A percentile compares a stretch with the other conserved stretches of the same genome.
Evolutionary conservation across 2,888 invertebrate species (phyloP).

Genomic region (Orthonevra nobilis): DNA sequence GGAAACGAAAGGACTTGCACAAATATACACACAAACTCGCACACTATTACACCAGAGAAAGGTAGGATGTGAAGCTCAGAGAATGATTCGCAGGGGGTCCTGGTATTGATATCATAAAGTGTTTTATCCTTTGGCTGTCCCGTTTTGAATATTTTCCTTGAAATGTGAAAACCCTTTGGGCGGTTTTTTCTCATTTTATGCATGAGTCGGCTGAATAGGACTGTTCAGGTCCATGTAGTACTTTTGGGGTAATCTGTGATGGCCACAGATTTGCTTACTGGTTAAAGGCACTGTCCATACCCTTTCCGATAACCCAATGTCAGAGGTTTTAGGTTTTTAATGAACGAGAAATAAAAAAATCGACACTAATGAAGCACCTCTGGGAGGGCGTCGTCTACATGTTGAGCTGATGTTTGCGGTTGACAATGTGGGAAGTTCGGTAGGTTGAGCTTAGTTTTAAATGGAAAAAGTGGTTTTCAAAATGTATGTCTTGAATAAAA

Average conservation of each 20-base stretch:
- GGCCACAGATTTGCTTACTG: slow-evolving; percentile 47
- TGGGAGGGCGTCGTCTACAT: slow-evolving; percentile 8
- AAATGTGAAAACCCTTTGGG: slow-evolving; percentile 25
- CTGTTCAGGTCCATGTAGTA: no score
- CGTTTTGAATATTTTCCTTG: slow-evolving; percentile 34
- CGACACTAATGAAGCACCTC: slow-evolving; percentile 42
- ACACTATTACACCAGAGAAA: slow-evolving; percentile 8
- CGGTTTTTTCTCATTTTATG: no score
- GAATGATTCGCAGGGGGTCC: no score
- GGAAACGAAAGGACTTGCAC: no score
- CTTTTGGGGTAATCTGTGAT: no score
- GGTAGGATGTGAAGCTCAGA: no score
- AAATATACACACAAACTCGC: no score
- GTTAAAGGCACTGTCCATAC: no score
- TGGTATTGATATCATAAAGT: slow-evolving; percentile 39
- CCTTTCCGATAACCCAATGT: no score
- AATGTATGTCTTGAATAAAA: slow-evolving; percentile 7
- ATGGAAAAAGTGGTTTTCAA: not conserved
- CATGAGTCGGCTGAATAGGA: no score
- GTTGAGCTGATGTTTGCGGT: slow-evolving; percentile 18
- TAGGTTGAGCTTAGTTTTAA: not conserved
- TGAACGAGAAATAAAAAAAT: no score
- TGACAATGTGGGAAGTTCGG: slow-evolving; percentile 25
- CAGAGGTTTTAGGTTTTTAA: no score
- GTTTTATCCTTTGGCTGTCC: slow-evolving; percentile 41